phyloP scores from a whole-genome alignment of 2,797 vertebrate species.

The Lepilemur ruficaudatus region DNA sequence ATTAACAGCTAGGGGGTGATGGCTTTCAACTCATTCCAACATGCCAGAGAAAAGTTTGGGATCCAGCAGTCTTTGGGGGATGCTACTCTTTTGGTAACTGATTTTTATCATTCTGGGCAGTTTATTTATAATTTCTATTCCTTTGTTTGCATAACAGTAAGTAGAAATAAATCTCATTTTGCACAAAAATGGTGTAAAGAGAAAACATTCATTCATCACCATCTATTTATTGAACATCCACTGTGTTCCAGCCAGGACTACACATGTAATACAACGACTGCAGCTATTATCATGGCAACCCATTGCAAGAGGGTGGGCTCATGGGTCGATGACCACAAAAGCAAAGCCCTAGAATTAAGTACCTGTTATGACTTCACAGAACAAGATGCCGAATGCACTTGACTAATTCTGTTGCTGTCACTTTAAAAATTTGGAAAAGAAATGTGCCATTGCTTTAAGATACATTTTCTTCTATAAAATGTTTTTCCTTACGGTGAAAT shows the following conservation, averaged over 20 bases:
- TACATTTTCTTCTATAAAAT: not conserved
- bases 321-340: not conserved
- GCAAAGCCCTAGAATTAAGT: not conserved
- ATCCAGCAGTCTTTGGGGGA: not conserved
- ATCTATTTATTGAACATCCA: not conserved
- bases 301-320: accelerated
- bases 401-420: not conserved
- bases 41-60: not conserved
- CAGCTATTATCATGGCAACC: accelerated
- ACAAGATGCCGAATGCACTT: not conserved
- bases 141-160: not conserved
- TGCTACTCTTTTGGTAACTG: not conserved
- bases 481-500: constrained; percentile 25
- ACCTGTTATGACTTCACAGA: not conserved
- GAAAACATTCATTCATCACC: not conserved
- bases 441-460: not conserved
- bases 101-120: not conserved
- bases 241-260: not conserved
- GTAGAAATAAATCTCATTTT: constrained; percentile 20
- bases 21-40: not conserved
- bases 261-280: accelerated
- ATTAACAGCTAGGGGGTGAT: not conserved
- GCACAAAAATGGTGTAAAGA: not conserved
- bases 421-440: constrained; percentile 40
- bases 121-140: not conserved